Percentiles rank a stretch among this genome's conserved stretches.
These are phyloP conservation scores for Percopsis omiscomaycus DNA, from an alignment of 2,797 vertebrate genomes.

Conservation along the genomic window DNA sequence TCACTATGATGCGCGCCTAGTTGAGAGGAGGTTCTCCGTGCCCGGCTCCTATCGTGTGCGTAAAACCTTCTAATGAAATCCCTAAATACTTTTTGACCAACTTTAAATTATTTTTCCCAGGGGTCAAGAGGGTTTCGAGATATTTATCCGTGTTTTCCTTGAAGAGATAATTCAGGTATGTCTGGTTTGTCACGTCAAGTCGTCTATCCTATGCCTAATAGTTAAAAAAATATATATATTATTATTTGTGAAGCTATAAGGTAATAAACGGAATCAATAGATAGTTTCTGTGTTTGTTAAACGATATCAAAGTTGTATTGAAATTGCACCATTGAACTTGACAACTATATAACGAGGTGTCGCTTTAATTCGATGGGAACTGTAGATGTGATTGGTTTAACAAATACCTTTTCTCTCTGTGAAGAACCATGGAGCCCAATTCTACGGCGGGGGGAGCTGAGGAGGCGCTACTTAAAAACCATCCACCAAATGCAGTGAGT, in stretches of 20 bases:
- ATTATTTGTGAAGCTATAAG: not conserved
- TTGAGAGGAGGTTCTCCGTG: conserved; percentile 69
- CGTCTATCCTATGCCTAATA: too few relatives aligned
- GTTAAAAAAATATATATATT: too few relatives aligned
- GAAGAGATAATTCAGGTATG: conserved; percentile 71
- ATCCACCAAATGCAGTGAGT: conserved; percentile 82
- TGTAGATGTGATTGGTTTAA: conserved; percentile 71
- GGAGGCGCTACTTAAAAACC: conserved; percentile 67
- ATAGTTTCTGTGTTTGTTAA: not conserved
- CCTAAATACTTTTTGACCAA: conserved; percentile 79
- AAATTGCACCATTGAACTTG: conserved; percentile 2
- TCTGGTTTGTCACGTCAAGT: conserved; percentile 30
- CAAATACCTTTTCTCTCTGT: conserved; percentile 70
- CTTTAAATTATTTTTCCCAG: conserved; percentile 40
- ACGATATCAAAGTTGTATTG: not conserved
- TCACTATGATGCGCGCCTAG: conserved; percentile 80
- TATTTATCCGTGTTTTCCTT: conserved; percentile 50
- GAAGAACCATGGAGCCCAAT: conserved; percentile 84
- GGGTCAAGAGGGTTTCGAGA: conserved; percentile 54
- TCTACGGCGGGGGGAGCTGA: conserved; percentile 76
- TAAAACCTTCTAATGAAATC: conserved; percentile 81
- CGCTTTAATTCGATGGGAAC: conserved; percentile 33
- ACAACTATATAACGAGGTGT: conserved; percentile 21
- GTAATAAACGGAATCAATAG: not conserved
- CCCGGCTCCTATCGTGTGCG: conserved; percentile 71